These are phyloP conservation scores for Zosterops borbonicus DNA, from an alignment of 2,113 vertebrate genomes.

Conservation along the genomic window DNA sequence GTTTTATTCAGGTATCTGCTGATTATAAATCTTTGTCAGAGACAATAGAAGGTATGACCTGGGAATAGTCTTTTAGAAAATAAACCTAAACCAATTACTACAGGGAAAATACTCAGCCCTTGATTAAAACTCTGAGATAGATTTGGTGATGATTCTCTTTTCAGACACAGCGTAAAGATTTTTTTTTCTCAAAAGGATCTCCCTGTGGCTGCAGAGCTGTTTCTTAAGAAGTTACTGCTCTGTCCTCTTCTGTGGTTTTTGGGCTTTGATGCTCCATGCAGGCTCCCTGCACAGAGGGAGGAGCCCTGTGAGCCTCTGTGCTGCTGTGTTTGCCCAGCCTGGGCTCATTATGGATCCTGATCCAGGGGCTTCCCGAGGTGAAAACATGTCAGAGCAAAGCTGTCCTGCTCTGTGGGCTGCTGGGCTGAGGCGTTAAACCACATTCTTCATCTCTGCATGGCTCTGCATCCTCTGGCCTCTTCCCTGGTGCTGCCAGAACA, in stretches of 20 bases:
- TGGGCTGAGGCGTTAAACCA: neutral
- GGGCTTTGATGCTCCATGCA: neutral
- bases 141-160: neutral
- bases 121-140: neutral
- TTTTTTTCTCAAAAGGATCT: neutral
- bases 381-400: neutral
- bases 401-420: accelerated
- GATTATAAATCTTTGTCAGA: neutral
- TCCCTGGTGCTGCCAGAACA: neutral
- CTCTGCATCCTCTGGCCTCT: neutral
- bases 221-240: neutral
- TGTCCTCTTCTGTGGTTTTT: neutral
- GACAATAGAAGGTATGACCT: neutral
- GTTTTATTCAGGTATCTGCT: neutral
- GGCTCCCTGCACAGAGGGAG: neutral
- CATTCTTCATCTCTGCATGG: neutral
- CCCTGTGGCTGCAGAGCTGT: neutral
- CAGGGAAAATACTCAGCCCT: neutral
- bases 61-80: neutral
- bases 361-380: neutral
- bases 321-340: neutral
- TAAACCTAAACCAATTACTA: neutral
- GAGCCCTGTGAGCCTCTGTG: neutral
- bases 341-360: neutral
- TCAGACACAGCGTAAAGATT: neutral